phyloP scores from a whole-genome alignment of 2,113 vertebrate species.

The Synodontis membranacea region DNA sequence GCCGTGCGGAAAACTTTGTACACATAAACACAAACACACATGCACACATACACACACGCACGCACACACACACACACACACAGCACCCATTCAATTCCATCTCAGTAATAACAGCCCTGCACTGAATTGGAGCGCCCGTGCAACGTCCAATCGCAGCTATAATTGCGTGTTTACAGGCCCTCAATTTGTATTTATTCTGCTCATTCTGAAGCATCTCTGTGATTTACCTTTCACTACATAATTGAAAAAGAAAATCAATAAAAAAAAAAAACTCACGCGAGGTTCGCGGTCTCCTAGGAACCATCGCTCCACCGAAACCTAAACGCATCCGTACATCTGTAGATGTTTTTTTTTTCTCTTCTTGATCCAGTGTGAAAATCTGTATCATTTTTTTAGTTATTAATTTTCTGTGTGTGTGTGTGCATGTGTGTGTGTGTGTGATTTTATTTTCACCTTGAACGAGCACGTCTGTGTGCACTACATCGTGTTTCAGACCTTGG shows the following conservation, averaged over 20 bases:
- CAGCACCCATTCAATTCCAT: constrained; percentile 53
- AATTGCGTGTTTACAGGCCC: constrained; percentile 62
- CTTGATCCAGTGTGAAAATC: neutral
- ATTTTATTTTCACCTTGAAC: neutral
- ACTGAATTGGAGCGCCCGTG: constrained; percentile 56
- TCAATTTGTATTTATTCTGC: constrained; percentile 65
- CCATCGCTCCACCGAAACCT: constrained; percentile 36
- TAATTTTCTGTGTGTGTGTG: no score
- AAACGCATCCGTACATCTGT: neutral
- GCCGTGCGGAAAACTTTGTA: neutral
- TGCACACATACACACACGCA: constrained; percentile 46
- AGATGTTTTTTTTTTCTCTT: neutral
- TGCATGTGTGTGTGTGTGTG: no score
- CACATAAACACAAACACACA: neutral
- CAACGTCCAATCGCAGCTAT: constrained; percentile 49
- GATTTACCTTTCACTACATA: constrained; percentile 68
- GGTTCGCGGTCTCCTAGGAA: constrained; percentile 32
- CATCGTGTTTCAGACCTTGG: neutral
- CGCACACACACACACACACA: constrained; percentile 61
- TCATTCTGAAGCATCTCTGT: constrained; percentile 62
- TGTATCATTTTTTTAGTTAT: neutral
- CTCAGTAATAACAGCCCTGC: constrained; percentile 65
- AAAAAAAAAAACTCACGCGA: constrained; percentile 54
- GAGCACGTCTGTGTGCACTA: neutral
- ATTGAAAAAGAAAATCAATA: constrained; percentile 72